Percentiles rank a stretch among this genome's conserved stretches.
Conservation (phyloP, 2,797 vertebrate genomes). For the Glyptemys insculpta region DNA sequence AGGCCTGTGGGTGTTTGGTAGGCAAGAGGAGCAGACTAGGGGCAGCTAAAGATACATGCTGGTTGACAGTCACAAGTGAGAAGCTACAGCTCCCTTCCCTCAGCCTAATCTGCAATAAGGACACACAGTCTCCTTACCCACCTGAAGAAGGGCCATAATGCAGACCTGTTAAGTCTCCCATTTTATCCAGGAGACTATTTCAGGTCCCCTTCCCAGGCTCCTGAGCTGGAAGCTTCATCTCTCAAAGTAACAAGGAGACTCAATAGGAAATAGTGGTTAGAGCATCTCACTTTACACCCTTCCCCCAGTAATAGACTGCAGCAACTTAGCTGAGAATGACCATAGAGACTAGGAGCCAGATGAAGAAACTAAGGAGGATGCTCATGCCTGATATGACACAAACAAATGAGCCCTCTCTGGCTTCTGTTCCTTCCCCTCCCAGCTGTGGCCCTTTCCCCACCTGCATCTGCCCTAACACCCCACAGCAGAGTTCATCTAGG, state of each 20-base stretch:
- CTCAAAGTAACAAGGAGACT: background rate
- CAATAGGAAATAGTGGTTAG: background rate
- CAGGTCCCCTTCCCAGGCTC: background rate
- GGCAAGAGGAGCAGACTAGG: background rate
- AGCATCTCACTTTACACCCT: background rate
- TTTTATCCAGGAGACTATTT: background rate
- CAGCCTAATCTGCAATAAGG: too few species aligned
- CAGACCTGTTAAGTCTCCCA: background rate
- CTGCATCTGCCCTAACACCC: background rate
- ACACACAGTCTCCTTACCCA: too few species aligned
- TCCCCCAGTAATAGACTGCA: background rate
- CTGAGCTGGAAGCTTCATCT: too few species aligned
- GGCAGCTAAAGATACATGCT: background rate
- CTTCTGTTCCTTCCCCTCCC: background rate
- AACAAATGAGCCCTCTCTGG: rapidly evolving
- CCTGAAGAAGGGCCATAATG: background rate
- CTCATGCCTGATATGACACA: background rate
- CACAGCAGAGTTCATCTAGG: rapidly evolving
- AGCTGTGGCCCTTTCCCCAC: background rate
- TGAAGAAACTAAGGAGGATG: background rate
- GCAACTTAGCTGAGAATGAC: background rate
- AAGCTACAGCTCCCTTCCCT: background rate
- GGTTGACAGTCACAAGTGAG: background rate
- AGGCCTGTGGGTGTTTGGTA: rapidly evolving
- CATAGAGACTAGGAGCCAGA: background rate